phyloP scores from a whole-genome alignment of 1,140 invertebrate genomes.

The Muscidifurax raptorellus region DNA sequence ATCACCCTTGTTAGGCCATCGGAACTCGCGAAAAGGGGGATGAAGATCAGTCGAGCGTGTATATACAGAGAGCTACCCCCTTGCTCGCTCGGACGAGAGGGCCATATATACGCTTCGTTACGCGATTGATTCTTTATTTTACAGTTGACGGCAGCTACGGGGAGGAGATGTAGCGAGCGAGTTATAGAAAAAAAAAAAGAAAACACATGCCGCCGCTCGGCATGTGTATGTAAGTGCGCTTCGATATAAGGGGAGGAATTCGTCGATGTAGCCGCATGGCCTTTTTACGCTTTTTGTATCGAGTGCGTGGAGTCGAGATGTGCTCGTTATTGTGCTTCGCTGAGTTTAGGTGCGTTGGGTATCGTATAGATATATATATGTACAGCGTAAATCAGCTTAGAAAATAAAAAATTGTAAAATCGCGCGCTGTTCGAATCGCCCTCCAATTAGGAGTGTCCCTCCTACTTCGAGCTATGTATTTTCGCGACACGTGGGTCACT shows the following conservation, averaged over 20 bases:
- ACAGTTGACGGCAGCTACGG: constrained; percentile 35
- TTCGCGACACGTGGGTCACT: not conserved
- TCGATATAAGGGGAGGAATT: not conserved
- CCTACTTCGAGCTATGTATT: no score
- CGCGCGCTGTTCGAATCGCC: not conserved
- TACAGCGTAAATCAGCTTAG: no score
- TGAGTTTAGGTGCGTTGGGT: no score
- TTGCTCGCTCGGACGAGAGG: constrained; percentile 5
- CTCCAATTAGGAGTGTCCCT: constrained; percentile 10
- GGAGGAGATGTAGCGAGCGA: not conserved
- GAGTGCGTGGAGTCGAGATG: not conserved
- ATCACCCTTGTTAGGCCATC: constrained; percentile 44
- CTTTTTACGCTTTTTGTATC: not conserved
- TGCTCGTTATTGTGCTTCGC: not conserved
- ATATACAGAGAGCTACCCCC: constrained; percentile 14
- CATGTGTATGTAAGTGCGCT: not conserved
- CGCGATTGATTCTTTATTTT: constrained; percentile 50
- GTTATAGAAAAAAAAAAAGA: constrained; percentile 14
- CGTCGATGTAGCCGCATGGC: not conserved
- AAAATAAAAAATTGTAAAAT: no score
- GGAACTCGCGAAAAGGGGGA: constrained; percentile 37
- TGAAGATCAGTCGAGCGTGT: constrained; percentile 22
- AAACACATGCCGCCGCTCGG: constrained; percentile 2
- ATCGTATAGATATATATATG: no score
- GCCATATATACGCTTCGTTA: constrained; percentile 40